phyloP scores from a whole-genome alignment of 1,140 invertebrate genomes.

The Venturia canescens region DNA sequence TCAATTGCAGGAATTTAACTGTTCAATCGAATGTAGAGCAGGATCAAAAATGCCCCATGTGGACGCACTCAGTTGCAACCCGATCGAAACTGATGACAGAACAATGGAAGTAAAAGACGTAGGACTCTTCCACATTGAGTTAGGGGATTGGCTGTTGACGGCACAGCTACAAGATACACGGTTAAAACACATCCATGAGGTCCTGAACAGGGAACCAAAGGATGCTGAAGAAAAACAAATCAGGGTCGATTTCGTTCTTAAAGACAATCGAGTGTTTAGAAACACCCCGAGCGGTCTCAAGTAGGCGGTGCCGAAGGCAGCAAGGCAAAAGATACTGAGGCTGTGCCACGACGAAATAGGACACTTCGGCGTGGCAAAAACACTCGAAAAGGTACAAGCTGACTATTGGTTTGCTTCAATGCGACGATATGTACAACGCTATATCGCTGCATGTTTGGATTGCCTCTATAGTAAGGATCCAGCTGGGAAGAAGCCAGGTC shows the following conservation, averaged over 20 bases:
- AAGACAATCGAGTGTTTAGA: conserved; percentile 51
- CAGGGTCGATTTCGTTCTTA: conserved; percentile 33
- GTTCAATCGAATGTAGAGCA: conserved; percentile 59
- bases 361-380: conserved; percentile 63
- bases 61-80: conserved; percentile 68
- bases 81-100: conserved; percentile 39
- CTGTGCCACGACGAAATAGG: conserved; percentile 63
- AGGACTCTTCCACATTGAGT: conserved; percentile 39
- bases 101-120: conserved; percentile 50
- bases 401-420: conserved; percentile 65
- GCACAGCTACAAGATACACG: conserved; percentile 59
- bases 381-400: conserved; percentile 57
- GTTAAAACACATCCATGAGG: conserved; percentile 54
- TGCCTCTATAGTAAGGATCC: conserved; percentile 61
- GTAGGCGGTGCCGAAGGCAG: conserved; percentile 56
- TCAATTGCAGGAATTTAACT: conserved; percentile 62
- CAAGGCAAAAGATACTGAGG: conserved; percentile 54
- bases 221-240: conserved; percentile 41
- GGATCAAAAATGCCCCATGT: conserved; percentile 66
- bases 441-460: conserved; percentile 58
- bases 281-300: conserved; percentile 50
- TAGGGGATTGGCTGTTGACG: conserved; percentile 56
- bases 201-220: conserved; percentile 44
- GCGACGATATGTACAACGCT: conserved; percentile 54
- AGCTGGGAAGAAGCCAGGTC: conserved; percentile 58